A percentile compares a stretch with the other conserved stretches of the same genome.
Conservation (phyloP, 1,140 invertebrate genomes). For the Zaprionus tsacasi region DNA sequence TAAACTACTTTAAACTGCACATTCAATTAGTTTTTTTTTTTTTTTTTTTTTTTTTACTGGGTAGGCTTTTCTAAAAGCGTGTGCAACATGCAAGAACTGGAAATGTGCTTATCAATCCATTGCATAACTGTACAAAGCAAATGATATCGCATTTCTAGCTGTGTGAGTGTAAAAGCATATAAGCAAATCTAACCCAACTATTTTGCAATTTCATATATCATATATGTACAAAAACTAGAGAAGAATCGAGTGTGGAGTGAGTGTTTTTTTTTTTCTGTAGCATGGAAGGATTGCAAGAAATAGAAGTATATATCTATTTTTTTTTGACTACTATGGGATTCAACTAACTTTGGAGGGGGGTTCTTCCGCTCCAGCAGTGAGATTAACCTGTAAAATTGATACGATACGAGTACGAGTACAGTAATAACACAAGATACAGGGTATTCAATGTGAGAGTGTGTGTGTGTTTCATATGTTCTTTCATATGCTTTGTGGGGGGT, state of each 20-base stretch:
- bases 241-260: background rate
- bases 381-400: conserved; percentile 83
- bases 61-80: conserved; percentile 14
- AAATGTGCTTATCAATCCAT: conserved; percentile 8
- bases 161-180: background rate
- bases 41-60: background rate
- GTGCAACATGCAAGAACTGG: conserved; percentile 32
- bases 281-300: background rate
- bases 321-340: conserved; percentile 27
- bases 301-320: background rate
- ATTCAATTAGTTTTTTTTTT: conserved; percentile 21
- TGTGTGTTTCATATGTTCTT: conserved; percentile 9
- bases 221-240: background rate
- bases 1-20: conserved; percentile 23
- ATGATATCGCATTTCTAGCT: background rate
- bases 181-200: conserved; percentile 21
- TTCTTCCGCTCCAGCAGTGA: conserved; percentile 84
- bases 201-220: no score
- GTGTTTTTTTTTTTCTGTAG: background rate
- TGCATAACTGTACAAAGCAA: conserved; percentile 21
- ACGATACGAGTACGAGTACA: conserved; percentile 42
- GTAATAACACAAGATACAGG: background rate
- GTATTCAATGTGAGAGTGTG: conserved; percentile 1
- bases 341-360: conserved; percentile 82
- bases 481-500: background rate